Percentiles rank a stretch among this genome's conserved stretches.
Conservation (phyloP, 1,140 invertebrate genomes). For the Neomicropteryx cornuta region DNA sequence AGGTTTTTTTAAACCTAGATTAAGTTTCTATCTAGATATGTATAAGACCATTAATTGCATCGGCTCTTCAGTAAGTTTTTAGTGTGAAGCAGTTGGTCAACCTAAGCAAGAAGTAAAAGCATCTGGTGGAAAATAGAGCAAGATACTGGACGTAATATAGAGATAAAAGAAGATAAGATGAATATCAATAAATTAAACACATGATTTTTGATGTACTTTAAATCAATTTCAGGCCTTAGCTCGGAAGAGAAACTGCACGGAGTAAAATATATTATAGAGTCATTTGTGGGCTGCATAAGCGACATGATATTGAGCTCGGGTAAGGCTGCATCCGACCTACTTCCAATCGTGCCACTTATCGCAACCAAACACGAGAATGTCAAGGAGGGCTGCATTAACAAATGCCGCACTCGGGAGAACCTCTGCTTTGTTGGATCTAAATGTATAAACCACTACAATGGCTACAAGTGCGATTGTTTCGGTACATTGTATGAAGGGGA, state of each 20-base stretch:
- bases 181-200: too few relatives aligned
- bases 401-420: conserved; percentile 68
- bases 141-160: too few relatives aligned
- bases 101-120: too few relatives aligned
- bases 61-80: too few relatives aligned
- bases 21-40: too few relatives aligned
- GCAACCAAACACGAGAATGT: conserved; percentile 79
- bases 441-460: conserved; percentile 83
- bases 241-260: conserved; percentile 75
- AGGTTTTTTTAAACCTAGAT: too few relatives aligned
- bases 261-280: conserved; percentile 84
- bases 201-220: too few relatives aligned
- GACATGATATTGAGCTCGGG: conserved; percentile 74
- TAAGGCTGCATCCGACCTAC: conserved; percentile 67
- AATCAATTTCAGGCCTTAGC: conserved; percentile 56
- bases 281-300: conserved; percentile 83
- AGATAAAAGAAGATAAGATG: too few relatives aligned
- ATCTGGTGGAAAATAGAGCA: too few relatives aligned
- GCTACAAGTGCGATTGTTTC: conserved; percentile 81
- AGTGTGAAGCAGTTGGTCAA: too few relatives aligned
- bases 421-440: conserved; percentile 71
- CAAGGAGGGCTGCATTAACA: conserved; percentile 71
- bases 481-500: conserved; percentile 83
- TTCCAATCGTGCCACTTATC: conserved; percentile 68
- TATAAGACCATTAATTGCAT: too few relatives aligned